Evolutionary conservation across 1,140 invertebrate genomes (phyloP).

Genomic region (Harlomillsia oculata): DNA sequence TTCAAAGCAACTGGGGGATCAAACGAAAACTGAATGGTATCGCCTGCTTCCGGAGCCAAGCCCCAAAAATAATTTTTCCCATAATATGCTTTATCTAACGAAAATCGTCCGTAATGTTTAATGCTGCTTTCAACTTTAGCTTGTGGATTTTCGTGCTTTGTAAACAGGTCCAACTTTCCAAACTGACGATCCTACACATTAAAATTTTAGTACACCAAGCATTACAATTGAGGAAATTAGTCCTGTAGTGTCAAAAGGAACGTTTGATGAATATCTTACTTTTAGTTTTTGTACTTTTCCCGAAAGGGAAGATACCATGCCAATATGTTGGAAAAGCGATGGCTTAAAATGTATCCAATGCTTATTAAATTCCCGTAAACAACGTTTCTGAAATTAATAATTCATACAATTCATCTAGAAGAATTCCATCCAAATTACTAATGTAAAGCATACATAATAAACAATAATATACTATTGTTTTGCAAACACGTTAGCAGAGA

Average conservation of each 20-base stretch:
- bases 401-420: neutral
- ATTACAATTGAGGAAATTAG: neutral
- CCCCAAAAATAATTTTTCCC: slow-evolving; percentile 92
- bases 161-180: slow-evolving; percentile 73
- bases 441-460: neutral
- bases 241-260: neutral
- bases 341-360: slow-evolving; percentile 83
- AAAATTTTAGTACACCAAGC: too few species aligned
- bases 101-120: slow-evolving; percentile 73
- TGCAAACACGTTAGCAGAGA: slow-evolving; percentile 13
- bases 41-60: slow-evolving; percentile 64
- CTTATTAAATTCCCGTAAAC: slow-evolving; percentile 64
- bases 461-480: slow-evolving; percentile 30
- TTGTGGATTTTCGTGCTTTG: slow-evolving; percentile 59
- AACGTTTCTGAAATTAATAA: slow-evolving; percentile 63
- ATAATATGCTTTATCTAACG: slow-evolving; percentile 68
- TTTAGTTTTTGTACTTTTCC: slow-evolving; percentile 96
- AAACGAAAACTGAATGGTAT: slow-evolving; percentile 74
- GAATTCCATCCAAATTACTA: neutral
- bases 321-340: slow-evolving; percentile 92
- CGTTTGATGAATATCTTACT: slow-evolving; percentile 46
- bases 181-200: slow-evolving; percentile 78
- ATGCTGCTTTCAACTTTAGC: slow-evolving; percentile 66
- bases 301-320: slow-evolving; percentile 85
- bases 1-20: slow-evolving; percentile 61